phyloP scores from a whole-genome alignment of 2,797 vertebrate species.

The Loris lydekkerianus region DNA sequence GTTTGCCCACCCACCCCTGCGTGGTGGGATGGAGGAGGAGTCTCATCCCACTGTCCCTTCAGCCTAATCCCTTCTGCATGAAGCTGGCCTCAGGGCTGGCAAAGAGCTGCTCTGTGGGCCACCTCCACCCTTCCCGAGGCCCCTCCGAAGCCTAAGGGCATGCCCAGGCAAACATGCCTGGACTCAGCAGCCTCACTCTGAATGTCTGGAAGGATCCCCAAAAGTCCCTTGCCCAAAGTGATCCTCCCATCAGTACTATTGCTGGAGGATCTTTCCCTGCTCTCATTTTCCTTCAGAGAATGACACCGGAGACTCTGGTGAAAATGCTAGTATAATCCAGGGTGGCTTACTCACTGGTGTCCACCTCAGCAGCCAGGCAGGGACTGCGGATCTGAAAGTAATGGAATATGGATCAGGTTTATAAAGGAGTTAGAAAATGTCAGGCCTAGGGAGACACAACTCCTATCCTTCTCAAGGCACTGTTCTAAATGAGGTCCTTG shows the following conservation, averaged over 20 bases:
- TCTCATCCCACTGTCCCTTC: not conserved
- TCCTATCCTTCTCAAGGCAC: not conserved
- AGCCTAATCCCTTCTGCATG: not conserved
- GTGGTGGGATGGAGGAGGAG: not conserved
- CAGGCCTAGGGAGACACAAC: not conserved
- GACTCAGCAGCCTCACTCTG: slow-evolving; percentile 16
- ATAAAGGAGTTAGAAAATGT: not conserved
- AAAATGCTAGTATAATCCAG: not conserved
- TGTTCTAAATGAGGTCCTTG: not conserved
- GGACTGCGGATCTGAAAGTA: not conserved
- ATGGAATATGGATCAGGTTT: not conserved
- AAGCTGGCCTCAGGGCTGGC: not conserved
- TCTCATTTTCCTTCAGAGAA: slow-evolving; percentile 59
- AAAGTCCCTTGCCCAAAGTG: slow-evolving; percentile 1
- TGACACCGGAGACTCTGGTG: not conserved
- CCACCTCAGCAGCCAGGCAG: not conserved
- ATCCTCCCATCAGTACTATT: not conserved
- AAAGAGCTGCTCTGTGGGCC: not conserved
- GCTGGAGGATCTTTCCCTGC: not conserved
- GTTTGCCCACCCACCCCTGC: not conserved
- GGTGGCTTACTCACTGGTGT: not conserved
- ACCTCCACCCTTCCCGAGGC: rapidly evolving
- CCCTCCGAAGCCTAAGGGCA: not conserved
- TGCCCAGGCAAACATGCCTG: not conserved
- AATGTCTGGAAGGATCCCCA: slow-evolving; percentile 40